Conservation (phyloP, 2,888 invertebrate genomes). For the Dermolepida albohirtum region DNA sequence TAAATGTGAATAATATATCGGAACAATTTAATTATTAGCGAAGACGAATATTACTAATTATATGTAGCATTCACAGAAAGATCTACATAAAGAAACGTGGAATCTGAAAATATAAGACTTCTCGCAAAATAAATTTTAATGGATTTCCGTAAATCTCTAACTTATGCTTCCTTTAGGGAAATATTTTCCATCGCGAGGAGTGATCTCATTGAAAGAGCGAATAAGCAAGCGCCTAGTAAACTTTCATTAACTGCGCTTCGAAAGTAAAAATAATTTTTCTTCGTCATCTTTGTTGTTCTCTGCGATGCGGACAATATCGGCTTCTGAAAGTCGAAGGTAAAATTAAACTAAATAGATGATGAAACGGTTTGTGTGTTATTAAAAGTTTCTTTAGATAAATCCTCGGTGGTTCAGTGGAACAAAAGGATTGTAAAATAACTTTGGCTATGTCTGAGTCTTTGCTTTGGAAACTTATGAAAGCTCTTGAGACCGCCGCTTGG, state of each 20-base stretch:
- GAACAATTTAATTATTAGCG: too few species aligned
- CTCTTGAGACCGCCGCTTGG: constrained; percentile 5
- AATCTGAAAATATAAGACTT: too few species aligned
- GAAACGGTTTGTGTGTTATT: constrained; percentile 16
- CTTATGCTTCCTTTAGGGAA: not conserved
- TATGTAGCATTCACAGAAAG: too few species aligned
- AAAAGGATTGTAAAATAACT: constrained; percentile 30
- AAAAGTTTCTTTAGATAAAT: constrained; percentile 13
- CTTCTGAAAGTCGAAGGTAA: constrained; percentile 5
- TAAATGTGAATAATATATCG: too few species aligned
- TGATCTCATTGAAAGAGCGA: constrained; percentile 1
- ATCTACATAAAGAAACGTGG: too few species aligned
- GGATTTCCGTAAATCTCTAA: not conserved
- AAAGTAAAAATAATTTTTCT: constrained; percentile 8
- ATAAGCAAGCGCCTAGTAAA: not conserved
- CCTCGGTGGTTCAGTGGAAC: constrained; percentile 11
- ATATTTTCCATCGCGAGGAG: not conserved
- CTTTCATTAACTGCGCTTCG: too few species aligned
- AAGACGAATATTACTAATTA: too few species aligned
- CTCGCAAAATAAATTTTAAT: too few species aligned
- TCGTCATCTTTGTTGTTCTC: not conserved
- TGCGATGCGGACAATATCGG: constrained; percentile 3
- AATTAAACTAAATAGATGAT: constrained; percentile 18
- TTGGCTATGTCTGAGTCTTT: constrained; percentile 17
- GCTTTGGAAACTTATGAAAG: constrained; percentile 18